phyloP scores from a whole-genome alignment of 2,888 invertebrate species.

The Lydus trimaculatus region DNA sequence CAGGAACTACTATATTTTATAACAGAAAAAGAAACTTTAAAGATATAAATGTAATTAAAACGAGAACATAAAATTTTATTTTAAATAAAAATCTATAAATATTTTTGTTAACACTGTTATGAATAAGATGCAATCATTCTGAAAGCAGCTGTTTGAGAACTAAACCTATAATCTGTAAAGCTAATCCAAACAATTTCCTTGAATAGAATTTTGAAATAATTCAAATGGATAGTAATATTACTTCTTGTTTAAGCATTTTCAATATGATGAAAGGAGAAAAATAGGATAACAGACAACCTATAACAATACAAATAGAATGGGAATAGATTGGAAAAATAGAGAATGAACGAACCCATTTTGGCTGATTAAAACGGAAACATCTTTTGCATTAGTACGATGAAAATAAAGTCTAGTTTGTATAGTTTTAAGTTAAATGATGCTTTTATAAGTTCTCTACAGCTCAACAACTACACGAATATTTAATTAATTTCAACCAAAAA shows the following conservation, averaged over 20 bases:
- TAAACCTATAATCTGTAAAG: not conserved
- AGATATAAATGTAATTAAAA: not conserved
- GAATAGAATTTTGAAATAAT: not conserved
- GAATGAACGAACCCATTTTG: not conserved
- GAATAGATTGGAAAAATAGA: not conserved
- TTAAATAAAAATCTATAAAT: not conserved
- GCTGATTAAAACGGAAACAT: constrained; percentile 7
- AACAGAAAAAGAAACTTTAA: not conserved
- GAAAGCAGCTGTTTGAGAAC: not conserved
- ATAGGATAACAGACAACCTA: not conserved
- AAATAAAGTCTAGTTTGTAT: no score
- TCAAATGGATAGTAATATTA: not conserved
- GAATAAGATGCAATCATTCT: constrained; percentile 3
- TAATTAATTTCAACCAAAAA: not conserved
- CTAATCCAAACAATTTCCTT: not conserved
- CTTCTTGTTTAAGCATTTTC: not conserved
- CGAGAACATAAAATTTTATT: not conserved
- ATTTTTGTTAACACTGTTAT: not conserved
- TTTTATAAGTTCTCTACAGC: not conserved
- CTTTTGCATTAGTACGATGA: not conserved
- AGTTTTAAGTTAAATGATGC: not conserved
- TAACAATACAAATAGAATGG: not conserved
- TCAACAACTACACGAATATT: not conserved
- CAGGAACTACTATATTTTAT: not conserved
- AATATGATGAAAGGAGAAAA: not conserved